Conservation (phyloP, 2,113 vertebrate genomes). For the Ptychochromis oligacanthus region DNA sequence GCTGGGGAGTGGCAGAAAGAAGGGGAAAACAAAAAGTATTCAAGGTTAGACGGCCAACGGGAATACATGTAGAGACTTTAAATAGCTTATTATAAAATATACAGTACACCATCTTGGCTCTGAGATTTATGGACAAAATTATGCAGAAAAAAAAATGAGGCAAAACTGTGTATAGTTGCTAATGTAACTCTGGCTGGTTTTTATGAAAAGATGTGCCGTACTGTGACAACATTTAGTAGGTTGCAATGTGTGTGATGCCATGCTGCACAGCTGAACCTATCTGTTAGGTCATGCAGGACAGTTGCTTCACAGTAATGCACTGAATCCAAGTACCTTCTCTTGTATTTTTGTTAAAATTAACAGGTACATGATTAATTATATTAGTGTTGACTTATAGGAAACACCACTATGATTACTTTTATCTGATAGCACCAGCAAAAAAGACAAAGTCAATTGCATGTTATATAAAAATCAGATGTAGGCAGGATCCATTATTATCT, state of each 20-base stretch:
- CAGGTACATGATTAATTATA: background rate
- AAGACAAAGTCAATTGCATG: background rate
- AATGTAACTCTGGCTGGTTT: background rate
- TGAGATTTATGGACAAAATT: background rate
- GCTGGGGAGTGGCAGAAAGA: conserved; percentile 6
- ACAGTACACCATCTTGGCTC: background rate
- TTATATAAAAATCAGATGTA: background rate
- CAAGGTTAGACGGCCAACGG: background rate
- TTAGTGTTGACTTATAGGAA: too few species aligned
- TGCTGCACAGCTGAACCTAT: background rate
- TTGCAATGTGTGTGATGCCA: background rate
- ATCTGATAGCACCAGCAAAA: background rate
- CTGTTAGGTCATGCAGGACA: background rate
- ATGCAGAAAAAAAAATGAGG: background rate
- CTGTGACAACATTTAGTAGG: background rate
- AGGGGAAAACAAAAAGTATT: conserved; percentile 5
- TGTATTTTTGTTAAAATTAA: background rate
- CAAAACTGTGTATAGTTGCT: background rate
- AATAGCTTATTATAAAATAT: background rate
- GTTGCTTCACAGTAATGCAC: background rate
- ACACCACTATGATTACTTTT: too few species aligned
- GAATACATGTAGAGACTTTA: background rate
- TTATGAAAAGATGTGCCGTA: background rate
- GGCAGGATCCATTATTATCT: background rate
- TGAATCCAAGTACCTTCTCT: background rate